Conservation (phyloP, 2,797 vertebrate species). For the Etheostoma nigrum region DNA sequence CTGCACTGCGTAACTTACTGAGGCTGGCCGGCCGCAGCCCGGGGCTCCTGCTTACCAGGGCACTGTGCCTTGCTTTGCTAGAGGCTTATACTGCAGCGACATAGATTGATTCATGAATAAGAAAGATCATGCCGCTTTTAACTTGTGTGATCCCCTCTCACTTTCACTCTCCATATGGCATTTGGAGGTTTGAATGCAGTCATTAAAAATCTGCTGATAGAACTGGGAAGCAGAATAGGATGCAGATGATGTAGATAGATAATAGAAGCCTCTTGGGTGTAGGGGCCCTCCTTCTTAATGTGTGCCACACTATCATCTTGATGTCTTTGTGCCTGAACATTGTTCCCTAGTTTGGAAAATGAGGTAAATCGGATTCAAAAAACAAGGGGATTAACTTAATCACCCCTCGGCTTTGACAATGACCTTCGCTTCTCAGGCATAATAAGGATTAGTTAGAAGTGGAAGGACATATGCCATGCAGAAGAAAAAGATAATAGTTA, state of each 20-base stretch:
- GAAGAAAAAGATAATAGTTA: slow-evolving; percentile 81
- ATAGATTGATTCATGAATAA: slow-evolving; percentile 66
- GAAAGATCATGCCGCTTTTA: slow-evolving; percentile 57
- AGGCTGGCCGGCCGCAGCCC: slow-evolving; percentile 61
- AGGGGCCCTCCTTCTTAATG: slow-evolving; percentile 71
- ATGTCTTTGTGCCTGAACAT: slow-evolving; percentile 82
- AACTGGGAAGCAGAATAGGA: slow-evolving; percentile 57
- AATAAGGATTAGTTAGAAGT: slow-evolving; percentile 83
- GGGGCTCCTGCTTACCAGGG: slow-evolving; percentile 58
- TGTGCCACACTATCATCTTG: slow-evolving; percentile 74
- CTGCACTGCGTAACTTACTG: slow-evolving; percentile 78
- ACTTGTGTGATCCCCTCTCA: slow-evolving; percentile 53
- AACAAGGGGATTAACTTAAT: slow-evolving; percentile 88
- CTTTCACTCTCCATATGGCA: slow-evolving; percentile 52
- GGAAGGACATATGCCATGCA: slow-evolving; percentile 84
- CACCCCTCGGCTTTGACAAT: slow-evolving; percentile 85
- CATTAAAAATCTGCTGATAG: slow-evolving; percentile 73
- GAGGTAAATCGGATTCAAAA: slow-evolving; percentile 85
- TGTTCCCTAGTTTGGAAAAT: slow-evolving; percentile 81
- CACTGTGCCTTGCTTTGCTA: slow-evolving; percentile 51
- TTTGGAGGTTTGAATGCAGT: slow-evolving; percentile 62
- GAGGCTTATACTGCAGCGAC: slow-evolving; percentile 62
- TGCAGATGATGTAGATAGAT: slow-evolving; percentile 78
- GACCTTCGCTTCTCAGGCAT: slow-evolving; percentile 84
- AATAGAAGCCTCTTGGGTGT: slow-evolving; percentile 63